These are phyloP conservation scores for Elymnias hypermnestra DNA, from an alignment of 1,140 invertebrate species.

Conservation along the genomic window DNA sequence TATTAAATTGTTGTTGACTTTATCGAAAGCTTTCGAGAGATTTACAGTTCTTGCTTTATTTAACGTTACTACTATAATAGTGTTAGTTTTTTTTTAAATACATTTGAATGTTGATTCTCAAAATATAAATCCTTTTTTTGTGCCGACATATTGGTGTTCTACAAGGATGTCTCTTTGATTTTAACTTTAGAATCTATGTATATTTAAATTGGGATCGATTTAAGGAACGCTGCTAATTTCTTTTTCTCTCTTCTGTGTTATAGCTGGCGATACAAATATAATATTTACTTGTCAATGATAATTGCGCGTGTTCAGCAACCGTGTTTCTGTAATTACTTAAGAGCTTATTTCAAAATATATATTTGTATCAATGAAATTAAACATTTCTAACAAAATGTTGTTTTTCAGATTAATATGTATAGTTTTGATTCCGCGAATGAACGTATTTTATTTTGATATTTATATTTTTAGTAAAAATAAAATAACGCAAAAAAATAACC, in stretches of 20 bases:
- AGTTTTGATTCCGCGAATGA: slow-evolving; percentile 7
- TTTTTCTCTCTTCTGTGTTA: slow-evolving; percentile 19
- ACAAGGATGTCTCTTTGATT: background rate
- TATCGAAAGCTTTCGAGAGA: background rate
- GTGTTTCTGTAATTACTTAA: too few relatives aligned
- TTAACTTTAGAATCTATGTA: background rate
- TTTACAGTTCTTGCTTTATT: too few relatives aligned
- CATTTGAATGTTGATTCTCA: background rate
- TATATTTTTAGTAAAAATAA: too few relatives aligned
- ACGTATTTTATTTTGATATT: background rate
- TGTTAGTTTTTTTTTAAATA: background rate
- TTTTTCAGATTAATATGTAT: slow-evolving; percentile 1
- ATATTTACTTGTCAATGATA: too few relatives aligned
- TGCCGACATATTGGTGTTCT: background rate
- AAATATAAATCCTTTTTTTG: background rate
- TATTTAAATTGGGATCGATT: slow-evolving; percentile 22
- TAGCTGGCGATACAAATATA: slow-evolving; percentile 1
- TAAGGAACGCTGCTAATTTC: slow-evolving; percentile 24
- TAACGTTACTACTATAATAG: background rate
- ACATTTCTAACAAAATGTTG: slow-evolving; percentile 11
- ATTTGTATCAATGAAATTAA: too few relatives aligned
- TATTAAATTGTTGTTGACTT: background rate
- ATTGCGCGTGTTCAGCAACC: too few relatives aligned
- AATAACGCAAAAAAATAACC: too few relatives aligned
- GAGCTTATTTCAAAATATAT: too few relatives aligned